A percentile compares a stretch with the other conserved stretches of the same genome.
phyloP scores from a whole-genome alignment of 1,140 invertebrate genomes.

The Drosophila nannoptera region DNA sequence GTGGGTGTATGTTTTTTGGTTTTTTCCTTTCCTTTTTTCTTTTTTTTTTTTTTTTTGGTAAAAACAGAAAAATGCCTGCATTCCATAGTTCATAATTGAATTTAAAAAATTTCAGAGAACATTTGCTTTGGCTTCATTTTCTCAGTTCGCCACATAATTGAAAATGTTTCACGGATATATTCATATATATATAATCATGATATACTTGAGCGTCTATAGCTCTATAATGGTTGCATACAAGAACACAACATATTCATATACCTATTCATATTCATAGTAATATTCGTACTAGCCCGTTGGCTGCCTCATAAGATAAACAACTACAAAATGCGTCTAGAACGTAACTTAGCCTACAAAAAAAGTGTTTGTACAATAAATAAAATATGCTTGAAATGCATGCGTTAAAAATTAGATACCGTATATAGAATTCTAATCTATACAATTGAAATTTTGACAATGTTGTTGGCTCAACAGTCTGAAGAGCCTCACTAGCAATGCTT shows the following conservation, averaged over 20 bases:
- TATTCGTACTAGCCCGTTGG: conserved; percentile 8
- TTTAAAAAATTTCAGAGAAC: too few species aligned
- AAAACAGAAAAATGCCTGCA: conserved; percentile 37
- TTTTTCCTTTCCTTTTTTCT: too few species aligned
- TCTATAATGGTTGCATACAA: conserved; percentile 17
- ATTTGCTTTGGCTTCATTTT: conserved; percentile 24
- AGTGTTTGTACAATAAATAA: neutral
- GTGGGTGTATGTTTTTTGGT: too few species aligned
- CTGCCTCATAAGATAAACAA: conserved; percentile 10
- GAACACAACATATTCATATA: conserved; percentile 10
- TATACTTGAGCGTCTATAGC: conserved; percentile 4
- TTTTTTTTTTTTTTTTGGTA: neutral
- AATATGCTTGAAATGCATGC: neutral
- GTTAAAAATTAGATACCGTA: too few species aligned
- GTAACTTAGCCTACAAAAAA: neutral
- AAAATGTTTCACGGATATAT: conserved; percentile 15
- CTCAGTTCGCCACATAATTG: conserved; percentile 13
- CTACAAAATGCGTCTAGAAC: conserved; percentile 8
- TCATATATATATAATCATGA: conserved; percentile 10
- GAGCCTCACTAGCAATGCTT: conserved; percentile 72
- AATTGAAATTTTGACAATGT: conserved; percentile 43
- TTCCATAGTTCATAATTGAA: conserved; percentile 9
- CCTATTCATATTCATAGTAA: conserved; percentile 10
- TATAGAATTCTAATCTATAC: conserved; percentile 16
- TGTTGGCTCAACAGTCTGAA: conserved; percentile 42